These are phyloP conservation scores for Serranus cabrilla DNA, from an alignment of 2,797 vertebrate genomes.

Conservation along the genomic window DNA sequence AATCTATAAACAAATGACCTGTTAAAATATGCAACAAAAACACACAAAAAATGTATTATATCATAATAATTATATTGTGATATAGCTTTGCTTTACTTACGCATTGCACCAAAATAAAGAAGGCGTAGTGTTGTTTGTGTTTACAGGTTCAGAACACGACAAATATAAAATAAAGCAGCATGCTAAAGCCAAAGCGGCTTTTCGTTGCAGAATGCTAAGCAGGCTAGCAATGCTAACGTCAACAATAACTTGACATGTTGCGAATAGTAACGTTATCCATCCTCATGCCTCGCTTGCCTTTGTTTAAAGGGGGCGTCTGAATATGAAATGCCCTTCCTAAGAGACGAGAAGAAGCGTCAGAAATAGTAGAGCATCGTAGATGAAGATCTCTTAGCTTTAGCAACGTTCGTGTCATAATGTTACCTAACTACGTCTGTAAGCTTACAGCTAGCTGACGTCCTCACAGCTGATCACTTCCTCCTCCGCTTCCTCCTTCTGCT, in stretches of 20 bases:
- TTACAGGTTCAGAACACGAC: neutral
- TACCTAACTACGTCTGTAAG: neutral
- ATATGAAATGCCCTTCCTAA: conserved; percentile 18
- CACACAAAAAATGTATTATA: neutral
- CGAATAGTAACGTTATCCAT: neutral
- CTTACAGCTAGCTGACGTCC: conserved; percentile 8
- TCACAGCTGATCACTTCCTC: neutral
- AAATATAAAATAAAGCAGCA: neutral
- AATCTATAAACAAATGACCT: neutral
- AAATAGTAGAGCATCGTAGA: neutral
- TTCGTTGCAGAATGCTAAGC: neutral
- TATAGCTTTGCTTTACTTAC: neutral
- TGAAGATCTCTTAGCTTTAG: neutral
- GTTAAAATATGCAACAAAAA: neutral
- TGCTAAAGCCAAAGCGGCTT: neutral
- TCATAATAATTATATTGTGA: too few species aligned
- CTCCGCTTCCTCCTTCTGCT: neutral
- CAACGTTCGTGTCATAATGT: conserved; percentile 42
- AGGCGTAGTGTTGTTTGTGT: neutral
- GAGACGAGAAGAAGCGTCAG: neutral
- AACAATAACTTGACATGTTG: neutral
- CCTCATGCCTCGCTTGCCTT: conserved; percentile 60
- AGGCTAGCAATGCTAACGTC: conserved; percentile 37
- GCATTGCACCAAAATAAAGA: neutral
- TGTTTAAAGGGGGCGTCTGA: conserved; percentile 32